Conservation (phyloP, 30 jellyfish, hydroid and myxozoan species). For the Nemopilema nomurai region DNA sequence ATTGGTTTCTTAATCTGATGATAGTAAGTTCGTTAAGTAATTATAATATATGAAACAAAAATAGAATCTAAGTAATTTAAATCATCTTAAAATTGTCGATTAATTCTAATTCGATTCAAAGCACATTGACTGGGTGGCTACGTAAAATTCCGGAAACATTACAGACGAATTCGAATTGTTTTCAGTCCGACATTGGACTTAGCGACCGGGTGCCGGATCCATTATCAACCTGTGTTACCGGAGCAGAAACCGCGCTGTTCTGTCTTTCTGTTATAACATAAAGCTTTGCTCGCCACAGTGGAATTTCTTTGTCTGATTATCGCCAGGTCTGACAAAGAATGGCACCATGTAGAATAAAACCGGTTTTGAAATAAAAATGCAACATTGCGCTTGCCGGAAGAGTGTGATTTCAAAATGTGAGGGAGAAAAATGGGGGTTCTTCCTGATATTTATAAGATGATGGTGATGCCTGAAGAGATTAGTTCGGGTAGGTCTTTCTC, state of each 20-base stretch:
- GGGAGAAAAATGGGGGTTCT: too few relatives aligned
- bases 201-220: neutral
- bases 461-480: too few relatives aligned
- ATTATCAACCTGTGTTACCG: neutral
- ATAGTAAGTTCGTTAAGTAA: neutral
- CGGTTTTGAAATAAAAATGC: neutral
- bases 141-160: neutral
- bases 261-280: neutral
- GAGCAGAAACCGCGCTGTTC: neutral
- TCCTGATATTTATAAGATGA: too few relatives aligned
- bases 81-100: neutral
- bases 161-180: neutral
- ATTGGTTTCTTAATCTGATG: neutral
- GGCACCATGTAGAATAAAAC: neutral
- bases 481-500: too few relatives aligned
- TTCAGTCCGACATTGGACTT: neutral
- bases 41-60: neutral
- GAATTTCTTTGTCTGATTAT: neutral
- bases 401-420: too few relatives aligned
- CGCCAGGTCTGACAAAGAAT: neutral
- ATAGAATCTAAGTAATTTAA: neutral
- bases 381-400: neutral
- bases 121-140: neutral
- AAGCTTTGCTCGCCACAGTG: neutral
- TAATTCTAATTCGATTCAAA: neutral